Percentiles rank a stretch among this genome's conserved stretches.
phyloP scores from a whole-genome alignment of 2,113 vertebrate species.

The Ptilorrhoa leucosticta region DNA sequence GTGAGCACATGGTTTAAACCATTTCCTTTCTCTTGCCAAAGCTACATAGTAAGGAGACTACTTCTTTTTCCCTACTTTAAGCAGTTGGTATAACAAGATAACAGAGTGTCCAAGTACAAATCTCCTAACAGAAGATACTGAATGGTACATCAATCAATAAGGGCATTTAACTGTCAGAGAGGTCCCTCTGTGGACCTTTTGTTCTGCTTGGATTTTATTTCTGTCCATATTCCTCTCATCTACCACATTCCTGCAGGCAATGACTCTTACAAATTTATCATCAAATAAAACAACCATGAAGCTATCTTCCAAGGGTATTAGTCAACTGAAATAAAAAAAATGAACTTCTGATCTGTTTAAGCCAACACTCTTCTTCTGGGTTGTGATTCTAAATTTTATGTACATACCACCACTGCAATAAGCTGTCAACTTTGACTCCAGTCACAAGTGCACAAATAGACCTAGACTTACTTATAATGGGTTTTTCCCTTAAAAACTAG shows the following conservation, averaged over 20 bases:
- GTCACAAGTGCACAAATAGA: not conserved
- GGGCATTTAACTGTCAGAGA: not conserved
- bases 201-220: conserved; percentile 18
- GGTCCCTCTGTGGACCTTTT: not conserved
- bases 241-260: not conserved
- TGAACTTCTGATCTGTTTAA: not conserved
- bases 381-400: not conserved
- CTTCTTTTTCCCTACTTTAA: not conserved
- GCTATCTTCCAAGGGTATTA: not conserved
- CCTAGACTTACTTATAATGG: not conserved
- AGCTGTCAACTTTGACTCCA: not conserved
- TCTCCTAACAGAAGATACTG: not conserved
- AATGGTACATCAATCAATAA: not conserved
- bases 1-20: not conserved
- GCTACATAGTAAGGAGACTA: not conserved
- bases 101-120: not conserved
- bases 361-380: not conserved
- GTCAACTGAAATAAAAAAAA: not conserved
- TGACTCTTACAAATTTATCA: not conserved
- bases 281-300: not conserved
- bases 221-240: not conserved
- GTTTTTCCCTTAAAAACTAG: not conserved
- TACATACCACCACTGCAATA: not conserved
- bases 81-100: not conserved
- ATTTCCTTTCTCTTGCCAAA: not conserved